A percentile compares a stretch with the other conserved stretches of the same genome.
These are phyloP conservation scores for Gari tellinella DNA, from an alignment of 2,888 invertebrate species.

Conservation along the genomic window DNA sequence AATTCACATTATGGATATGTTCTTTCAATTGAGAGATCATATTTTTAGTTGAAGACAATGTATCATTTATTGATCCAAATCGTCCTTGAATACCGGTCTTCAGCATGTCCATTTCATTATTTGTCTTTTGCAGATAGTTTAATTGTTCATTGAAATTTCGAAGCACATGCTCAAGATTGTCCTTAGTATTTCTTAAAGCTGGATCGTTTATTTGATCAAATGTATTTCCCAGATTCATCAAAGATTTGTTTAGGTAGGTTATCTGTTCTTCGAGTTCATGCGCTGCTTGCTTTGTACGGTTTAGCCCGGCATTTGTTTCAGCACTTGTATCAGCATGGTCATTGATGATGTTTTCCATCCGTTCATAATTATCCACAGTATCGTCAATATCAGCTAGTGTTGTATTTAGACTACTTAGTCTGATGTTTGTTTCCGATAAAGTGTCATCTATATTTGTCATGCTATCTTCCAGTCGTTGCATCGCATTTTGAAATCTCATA, in stretches of 20 bases:
- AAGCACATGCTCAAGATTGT: constrained; percentile 19
- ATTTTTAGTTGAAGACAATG: constrained; percentile 27
- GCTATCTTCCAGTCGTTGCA: background rate
- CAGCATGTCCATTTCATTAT: background rate
- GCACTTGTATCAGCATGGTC: background rate
- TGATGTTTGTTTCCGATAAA: constrained; percentile 1
- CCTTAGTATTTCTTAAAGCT: constrained; percentile 18
- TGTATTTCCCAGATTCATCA: constrained; percentile 3
- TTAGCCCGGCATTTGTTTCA: background rate
- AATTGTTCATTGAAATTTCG: constrained; percentile 21
- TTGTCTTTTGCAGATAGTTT: constrained; percentile 2
- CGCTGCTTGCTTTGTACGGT: background rate
- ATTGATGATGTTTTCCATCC: constrained; percentile 6
- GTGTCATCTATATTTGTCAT: constrained; percentile 14
- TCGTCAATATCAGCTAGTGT: constrained; percentile 21
- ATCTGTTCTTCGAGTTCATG: constrained; percentile 2
- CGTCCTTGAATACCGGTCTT: constrained; percentile 1
- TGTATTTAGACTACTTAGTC: constrained; percentile 14
- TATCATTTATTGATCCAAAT: constrained; percentile 13
- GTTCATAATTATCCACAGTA: constrained; percentile 22
- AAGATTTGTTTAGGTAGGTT: background rate
- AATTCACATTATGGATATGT: constrained; percentile 24
- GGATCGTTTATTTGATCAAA: constrained; percentile 44
- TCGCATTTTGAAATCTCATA: constrained; percentile 7
- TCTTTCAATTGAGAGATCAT: constrained; percentile 26